These are phyloP conservation scores for Dermolepida albohirtum DNA, from an alignment of 2,888 invertebrate genomes.

Conservation along the genomic window DNA sequence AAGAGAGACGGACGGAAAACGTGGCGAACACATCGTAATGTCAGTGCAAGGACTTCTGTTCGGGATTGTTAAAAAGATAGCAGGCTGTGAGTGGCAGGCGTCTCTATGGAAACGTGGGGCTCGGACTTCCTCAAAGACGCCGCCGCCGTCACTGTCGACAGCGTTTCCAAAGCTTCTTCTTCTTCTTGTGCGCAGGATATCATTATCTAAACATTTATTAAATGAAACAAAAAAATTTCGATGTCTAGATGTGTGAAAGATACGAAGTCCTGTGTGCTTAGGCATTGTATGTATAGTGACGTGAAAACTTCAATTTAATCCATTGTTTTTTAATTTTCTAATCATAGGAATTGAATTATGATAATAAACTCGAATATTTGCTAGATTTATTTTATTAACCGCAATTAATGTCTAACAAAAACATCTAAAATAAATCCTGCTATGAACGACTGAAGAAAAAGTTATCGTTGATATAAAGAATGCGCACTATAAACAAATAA, in stretches of 20 bases:
- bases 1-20: constrained; percentile 32
- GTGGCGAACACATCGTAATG: constrained; percentile 45
- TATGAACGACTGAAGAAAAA: no score
- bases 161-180: constrained; percentile 47
- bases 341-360: no score
- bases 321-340: no score
- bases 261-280: not conserved
- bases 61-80: constrained; percentile 51
- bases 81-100: constrained; percentile 54
- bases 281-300: not conserved
- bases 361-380: no score
- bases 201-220: constrained; percentile 55
- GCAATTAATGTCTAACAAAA: no score
- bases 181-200: constrained; percentile 54
- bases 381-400: no score
- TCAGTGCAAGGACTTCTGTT: constrained; percentile 48
- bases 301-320: no score
- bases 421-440: no score
- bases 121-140: constrained; percentile 55
- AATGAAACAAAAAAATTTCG: constrained; percentile 38
- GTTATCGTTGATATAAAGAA: no score
- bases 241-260: not conserved
- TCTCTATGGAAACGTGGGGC: constrained; percentile 52
- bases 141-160: constrained; percentile 40
- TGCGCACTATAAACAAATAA: no score